A percentile compares a stretch with the other conserved stretches of the same genome.
These are phyloP conservation scores for Lithophane socia DNA, from an alignment of 2,888 invertebrate species.

Conservation along the genomic window DNA sequence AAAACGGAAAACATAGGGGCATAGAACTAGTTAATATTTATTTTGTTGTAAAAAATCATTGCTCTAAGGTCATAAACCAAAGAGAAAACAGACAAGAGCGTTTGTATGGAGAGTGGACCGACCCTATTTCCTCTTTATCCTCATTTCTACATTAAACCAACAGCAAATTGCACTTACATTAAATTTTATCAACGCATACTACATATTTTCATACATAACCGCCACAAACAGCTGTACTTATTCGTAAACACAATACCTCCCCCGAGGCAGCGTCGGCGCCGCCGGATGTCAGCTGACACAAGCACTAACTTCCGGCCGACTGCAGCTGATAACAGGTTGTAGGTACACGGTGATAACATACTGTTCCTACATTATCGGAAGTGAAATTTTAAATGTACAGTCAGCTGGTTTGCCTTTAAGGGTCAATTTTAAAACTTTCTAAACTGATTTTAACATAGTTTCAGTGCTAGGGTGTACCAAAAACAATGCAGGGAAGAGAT, in stretches of 20 bases:
- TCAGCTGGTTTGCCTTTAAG: not conserved
- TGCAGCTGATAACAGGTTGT: slow-evolving; percentile 31
- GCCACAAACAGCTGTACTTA: slow-evolving; percentile 8
- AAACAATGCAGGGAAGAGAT: not conserved
- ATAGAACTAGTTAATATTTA: too few species aligned
- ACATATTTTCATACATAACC: not conserved
- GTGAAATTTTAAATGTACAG: slow-evolving; percentile 7
- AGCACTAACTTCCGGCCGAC: slow-evolving; percentile 35
- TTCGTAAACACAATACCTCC: slow-evolving; percentile 17
- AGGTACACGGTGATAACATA: slow-evolving; percentile 13
- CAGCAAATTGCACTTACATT: not conserved
- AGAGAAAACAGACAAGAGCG: too few species aligned
- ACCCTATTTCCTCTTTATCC: too few species aligned
- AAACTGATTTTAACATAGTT: not conserved
- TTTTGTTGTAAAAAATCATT: too few species aligned
- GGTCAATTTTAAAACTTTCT: not conserved
- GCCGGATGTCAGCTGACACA: slow-evolving; percentile 48
- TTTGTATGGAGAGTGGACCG: too few species aligned
- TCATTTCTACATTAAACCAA: too few species aligned
- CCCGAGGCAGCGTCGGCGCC: slow-evolving; percentile 27
- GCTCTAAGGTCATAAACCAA: too few species aligned
- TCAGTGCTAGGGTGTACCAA: not conserved
- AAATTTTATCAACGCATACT: not conserved
- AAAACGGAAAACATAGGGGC: too few species aligned
- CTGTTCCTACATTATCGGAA: slow-evolving; percentile 3